phyloP scores from a whole-genome alignment of 1,140 invertebrate species.

The Nasonia giraulti region DNA sequence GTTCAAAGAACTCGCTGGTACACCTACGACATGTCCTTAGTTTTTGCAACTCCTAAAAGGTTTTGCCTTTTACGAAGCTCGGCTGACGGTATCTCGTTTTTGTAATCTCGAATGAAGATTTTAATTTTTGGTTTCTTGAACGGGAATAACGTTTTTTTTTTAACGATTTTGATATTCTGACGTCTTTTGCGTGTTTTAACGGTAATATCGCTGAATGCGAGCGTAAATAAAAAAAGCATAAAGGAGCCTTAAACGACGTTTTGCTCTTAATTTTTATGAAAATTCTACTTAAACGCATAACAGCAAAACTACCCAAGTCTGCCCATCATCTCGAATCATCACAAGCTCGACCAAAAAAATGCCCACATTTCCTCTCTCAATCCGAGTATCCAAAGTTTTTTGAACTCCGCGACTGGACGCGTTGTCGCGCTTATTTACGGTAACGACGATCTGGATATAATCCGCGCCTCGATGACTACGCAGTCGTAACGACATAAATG shows the following conservation, averaged over 20 bases:
- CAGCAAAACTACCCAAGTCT: no score
- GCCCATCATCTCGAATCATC: no score
- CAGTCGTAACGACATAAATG: neutral
- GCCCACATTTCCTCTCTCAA: neutral
- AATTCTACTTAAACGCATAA: no score
- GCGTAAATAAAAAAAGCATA: no score
- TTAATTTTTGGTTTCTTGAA: no score
- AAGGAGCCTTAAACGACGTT: no score
- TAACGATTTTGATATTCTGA: neutral
- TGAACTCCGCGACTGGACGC: neutral
- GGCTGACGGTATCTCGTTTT: no score
- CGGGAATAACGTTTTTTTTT: neutral
- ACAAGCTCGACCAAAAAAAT: no score
- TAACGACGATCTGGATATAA: neutral
- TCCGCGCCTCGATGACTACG: neutral
- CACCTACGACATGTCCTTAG: conserved; percentile 40
- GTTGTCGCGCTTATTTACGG: neutral
- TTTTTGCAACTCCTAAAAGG: conserved; percentile 7
- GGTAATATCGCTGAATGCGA: neutral
- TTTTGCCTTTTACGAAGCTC: neutral
- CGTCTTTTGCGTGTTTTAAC: neutral
- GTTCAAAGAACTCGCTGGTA: conserved; percentile 52
- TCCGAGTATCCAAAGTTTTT: neutral
- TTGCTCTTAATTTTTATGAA: no score
- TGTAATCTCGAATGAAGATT: no score